Evolutionary conservation across 2,797 vertebrate genomes (phyloP).

Genomic region (Myotis vivesi): DNA sequence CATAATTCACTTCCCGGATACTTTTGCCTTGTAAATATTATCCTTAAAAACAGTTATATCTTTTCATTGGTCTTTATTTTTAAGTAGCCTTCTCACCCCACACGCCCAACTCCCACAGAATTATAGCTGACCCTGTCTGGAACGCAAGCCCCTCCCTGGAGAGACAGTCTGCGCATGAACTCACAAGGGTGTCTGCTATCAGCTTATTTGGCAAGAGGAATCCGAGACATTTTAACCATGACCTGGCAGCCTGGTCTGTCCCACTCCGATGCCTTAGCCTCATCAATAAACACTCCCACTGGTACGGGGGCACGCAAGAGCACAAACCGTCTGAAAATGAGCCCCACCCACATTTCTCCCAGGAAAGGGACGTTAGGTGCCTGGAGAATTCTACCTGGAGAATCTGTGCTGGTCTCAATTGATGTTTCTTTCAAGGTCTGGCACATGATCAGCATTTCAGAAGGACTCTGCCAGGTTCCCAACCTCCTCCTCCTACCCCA

Average conservation of each 20-base stretch:
- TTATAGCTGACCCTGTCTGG: constrained; percentile 76
- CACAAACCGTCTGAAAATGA: not conserved
- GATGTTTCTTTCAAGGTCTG: not conserved
- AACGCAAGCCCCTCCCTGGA: constrained; percentile 78
- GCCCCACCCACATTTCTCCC: not conserved
- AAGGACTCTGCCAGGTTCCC: not conserved
- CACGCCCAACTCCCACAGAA: constrained; percentile 67
- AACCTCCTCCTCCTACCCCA: not conserved
- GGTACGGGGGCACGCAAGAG: not conserved
- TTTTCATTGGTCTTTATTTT: constrained; percentile 35
- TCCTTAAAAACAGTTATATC: not conserved
- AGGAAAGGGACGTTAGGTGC: not conserved
- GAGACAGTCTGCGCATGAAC: constrained; percentile 76
- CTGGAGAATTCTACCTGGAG: not conserved
- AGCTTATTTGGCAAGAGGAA: constrained; percentile 83
- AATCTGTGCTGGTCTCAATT: not conserved
- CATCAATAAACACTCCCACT: constrained; percentile 48
- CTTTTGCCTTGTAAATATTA: constrained; percentile 37
- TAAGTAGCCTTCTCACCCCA: constrained; percentile 38
- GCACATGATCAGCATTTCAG: not conserved
- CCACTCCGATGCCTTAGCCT: constrained; percentile 56
- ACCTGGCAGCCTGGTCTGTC: constrained; percentile 77
- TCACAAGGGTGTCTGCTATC: constrained; percentile 77
- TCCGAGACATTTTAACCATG: constrained; percentile 86
- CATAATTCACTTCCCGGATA: constrained; percentile 42